Base-by-base conservation (phyloP, 2,113 vertebrate species). In the Anolis carolinensis region DNA sequence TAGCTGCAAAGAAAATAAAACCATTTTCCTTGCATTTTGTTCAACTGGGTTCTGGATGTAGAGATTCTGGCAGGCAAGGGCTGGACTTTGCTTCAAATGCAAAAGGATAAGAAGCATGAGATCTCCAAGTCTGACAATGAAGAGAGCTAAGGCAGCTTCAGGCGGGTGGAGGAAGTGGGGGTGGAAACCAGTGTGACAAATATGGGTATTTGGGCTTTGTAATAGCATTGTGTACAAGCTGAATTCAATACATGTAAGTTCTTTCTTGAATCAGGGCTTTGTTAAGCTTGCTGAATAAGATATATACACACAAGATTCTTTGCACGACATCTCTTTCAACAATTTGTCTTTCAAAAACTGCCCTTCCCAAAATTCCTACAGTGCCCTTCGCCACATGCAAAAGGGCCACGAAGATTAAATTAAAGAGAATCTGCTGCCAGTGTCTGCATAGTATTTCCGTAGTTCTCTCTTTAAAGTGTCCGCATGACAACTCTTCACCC, bases 1-100 rank as follows among this genome's bases (percentile, higher is more conserved):
- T 65, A 0, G 39, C 50, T 50, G 74, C 88, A 91, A 87, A 32
- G 70, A 85, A 89, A 87, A 92, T 90, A 13, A 52, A 48, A 62
- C n/a, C 86, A 50, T 36, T 90, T 76, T 72, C 62, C 74, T n/a
- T 32, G 2, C 0, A 48, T 87, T 89, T 89, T 68, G 34, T 85
- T 93, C 79, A 0, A 76, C 85, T 85, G 78, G 32, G 2, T 30
- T 71, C 20, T 30, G 14, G 25, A 52, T 39, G 30, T 13, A 0
- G 3, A 63, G 62, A 50, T 11, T 13, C 39, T 23, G 25, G 20
- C 50, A 32, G 21, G 6, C 65, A 72, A 34, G 67, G 67, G 50
- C 36, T 65, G 32, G 55, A 67, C 44, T 79, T 79, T 73, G 27
- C 62, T 44, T 11, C 2, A 63, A 73, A 25, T 0, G 16, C 5